phyloP scores from a whole-genome alignment of 2,888 invertebrate genomes.

The Agonopterix arenella region DNA sequence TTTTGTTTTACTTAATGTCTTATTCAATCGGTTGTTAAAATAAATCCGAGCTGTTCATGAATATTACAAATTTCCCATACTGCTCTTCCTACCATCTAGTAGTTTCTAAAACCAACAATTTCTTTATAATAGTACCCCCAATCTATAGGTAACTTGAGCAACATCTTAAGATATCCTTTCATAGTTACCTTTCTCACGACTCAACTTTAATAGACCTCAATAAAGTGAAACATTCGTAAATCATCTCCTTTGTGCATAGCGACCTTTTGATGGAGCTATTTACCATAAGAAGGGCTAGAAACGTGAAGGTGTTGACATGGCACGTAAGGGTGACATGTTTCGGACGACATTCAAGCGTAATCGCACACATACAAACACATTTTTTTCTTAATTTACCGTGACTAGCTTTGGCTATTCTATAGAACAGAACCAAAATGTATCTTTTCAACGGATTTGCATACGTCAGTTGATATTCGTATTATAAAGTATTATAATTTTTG shows the following conservation, averaged over 20 bases:
- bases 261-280: constrained; percentile 61
- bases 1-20: too few relatives aligned
- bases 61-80: too few relatives aligned
- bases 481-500: constrained; percentile 12
- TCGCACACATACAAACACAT: not conserved
- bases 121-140: not conserved
- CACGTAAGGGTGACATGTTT: constrained; percentile 50
- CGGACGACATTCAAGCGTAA: constrained; percentile 8
- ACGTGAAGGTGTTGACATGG: constrained; percentile 70
- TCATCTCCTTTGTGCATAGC: constrained; percentile 55
- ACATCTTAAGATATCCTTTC: constrained; percentile 42
- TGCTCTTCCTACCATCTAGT: too few relatives aligned
- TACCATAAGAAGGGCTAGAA: constrained; percentile 69
- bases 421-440: too few relatives aligned
- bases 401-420: too few relatives aligned
- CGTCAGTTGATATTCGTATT: constrained; percentile 18
- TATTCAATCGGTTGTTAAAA: too few relatives aligned
- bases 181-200: constrained; percentile 60
- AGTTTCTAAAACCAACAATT: too few relatives aligned
- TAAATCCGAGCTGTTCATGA: too few relatives aligned
- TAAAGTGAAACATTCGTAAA: constrained; percentile 66
- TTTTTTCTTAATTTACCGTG: constrained; percentile 1
- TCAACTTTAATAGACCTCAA: constrained; percentile 62
- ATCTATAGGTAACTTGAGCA: constrained; percentile 12
- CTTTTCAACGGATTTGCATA: constrained; percentile 18